Evolutionary conservation across 2,888 invertebrate species (phyloP).

Genomic region (Clitarchus hookeri): DNA sequence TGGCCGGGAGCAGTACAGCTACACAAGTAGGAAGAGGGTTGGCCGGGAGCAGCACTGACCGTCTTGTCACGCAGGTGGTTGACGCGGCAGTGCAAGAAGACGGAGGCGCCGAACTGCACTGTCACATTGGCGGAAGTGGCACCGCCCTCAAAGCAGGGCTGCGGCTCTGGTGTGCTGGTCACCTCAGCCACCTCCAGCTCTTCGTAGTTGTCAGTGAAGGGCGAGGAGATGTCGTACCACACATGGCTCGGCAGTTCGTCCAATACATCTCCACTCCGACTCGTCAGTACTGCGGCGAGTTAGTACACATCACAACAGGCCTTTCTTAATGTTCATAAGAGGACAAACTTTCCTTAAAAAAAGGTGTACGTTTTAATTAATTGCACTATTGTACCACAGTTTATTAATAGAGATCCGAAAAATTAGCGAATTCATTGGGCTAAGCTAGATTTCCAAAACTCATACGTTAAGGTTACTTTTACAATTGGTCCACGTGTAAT

Average conservation of each 20-base stretch:
- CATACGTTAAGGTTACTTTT: too few species aligned
- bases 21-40: too few species aligned
- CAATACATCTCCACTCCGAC: slow-evolving; percentile 35
- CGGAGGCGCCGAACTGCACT: slow-evolving; percentile 66
- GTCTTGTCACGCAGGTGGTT: slow-evolving; percentile 72
- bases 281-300: slow-evolving; percentile 24
- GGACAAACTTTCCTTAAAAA: too few species aligned
- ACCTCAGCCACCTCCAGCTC: slow-evolving; percentile 37
- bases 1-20: slow-evolving; percentile 46
- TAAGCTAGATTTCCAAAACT: too few species aligned
- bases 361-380: too few species aligned
- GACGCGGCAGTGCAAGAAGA: slow-evolving; percentile 69
- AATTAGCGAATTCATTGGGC: too few species aligned
- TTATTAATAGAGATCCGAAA: too few species aligned
- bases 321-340: too few species aligned
- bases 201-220: slow-evolving; percentile 40
- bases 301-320: too few species aligned
- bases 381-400: too few species aligned
- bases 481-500: too few species aligned
- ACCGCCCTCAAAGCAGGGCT: slow-evolving; percentile 73
- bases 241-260: slow-evolving; percentile 37
- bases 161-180: slow-evolving; percentile 68
- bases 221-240: slow-evolving; percentile 41
- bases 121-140: slow-evolving; percentile 65
- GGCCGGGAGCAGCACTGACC: slow-evolving; percentile 54